phyloP scores from a whole-genome alignment of 2,888 invertebrate genomes.

The Hypolimnas misippus region DNA sequence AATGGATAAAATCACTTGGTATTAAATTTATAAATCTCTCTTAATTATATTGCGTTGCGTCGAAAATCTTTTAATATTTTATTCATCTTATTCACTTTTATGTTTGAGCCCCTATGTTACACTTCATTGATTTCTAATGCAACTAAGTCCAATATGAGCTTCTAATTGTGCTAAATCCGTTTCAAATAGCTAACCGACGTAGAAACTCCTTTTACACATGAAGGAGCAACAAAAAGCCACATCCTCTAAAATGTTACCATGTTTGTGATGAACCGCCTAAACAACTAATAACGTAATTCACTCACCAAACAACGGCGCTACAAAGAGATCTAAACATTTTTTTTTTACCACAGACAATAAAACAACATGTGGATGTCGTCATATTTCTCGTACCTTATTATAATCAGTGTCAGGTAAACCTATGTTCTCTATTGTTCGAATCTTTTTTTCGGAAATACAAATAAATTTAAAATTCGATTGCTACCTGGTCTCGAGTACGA shows the following conservation, averaged over 20 bases:
- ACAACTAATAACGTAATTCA: conserved; percentile 73
- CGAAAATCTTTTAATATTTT: not conserved
- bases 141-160: conserved; percentile 53
- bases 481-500: conserved; percentile 80
- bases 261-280: conserved; percentile 57
- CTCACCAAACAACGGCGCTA: conserved; percentile 57
- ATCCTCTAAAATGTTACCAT: conserved; percentile 66
- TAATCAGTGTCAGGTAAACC: conserved; percentile 78
- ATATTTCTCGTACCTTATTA: conserved; percentile 81
- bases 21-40: not conserved
- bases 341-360: conserved; percentile 55
- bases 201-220: conserved; percentile 71
- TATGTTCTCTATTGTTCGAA: conserved; percentile 68
- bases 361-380: conserved; percentile 74
- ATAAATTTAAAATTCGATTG: conserved; percentile 75
- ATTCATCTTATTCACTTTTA: conserved; percentile 14
- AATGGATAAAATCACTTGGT: conserved; percentile 5
- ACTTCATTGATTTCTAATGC: conserved; percentile 54
- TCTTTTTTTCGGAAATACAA: conserved; percentile 79
- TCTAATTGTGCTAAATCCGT: conserved; percentile 75
- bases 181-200: conserved; percentile 67
- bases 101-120: conserved; percentile 48
- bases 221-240: conserved; percentile 59
- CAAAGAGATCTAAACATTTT: conserved; percentile 35
- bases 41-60: not conserved